Base-by-base conservation (phyloP, 2,113 vertebrate species). In the Machaerirhynchus nigripectus region DNA sequence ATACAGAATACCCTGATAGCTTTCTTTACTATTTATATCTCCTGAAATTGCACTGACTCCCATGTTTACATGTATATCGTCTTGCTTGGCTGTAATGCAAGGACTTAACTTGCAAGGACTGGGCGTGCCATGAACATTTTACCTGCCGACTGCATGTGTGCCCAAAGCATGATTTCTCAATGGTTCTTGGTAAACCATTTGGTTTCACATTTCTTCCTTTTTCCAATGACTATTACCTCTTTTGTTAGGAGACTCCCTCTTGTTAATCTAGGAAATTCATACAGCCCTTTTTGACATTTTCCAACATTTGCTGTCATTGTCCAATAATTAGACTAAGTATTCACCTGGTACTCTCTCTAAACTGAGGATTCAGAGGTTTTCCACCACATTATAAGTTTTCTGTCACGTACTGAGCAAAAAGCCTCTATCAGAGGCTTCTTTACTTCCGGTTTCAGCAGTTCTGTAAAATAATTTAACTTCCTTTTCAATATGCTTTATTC, bases 351-450 rank as follows among this genome's bases (percentile, higher is more conserved):
- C 30, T 88, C 15, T 75, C 30, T 69, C 67, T 83, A 94, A 95
- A 93, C 28, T 82, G 33, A 14, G 93, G 8, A 53, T 91, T 93
- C 60, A 53, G 44, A 79, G 33, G 16, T 71, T 30, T 94, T 96
- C 37, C 24, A 81, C 24, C 84, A 39, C 22, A 81, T 28, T 84
- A 35, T 28, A 33, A 89, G 49, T 88, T 84, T 97, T 95, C 94
- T 81, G 82, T 93, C 91, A 94, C 84, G 85, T 44, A 81, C 37
- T 56, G 76, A 95, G 74, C 91, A 95, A 97, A 97, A 96, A 96
- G 28, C 47, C 50, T 94, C 77, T 79, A n/a, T 85, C 68, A 60
- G 13, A 94, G 33, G 9, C 39, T 53, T 91, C 80, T 93, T 93
- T 79, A 87, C 24, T 88, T 96, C 60, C 46, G 92, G 52, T 24